phyloP scores from a whole-genome alignment of 1,140 invertebrate species.

The Radopholus similis region DNA sequence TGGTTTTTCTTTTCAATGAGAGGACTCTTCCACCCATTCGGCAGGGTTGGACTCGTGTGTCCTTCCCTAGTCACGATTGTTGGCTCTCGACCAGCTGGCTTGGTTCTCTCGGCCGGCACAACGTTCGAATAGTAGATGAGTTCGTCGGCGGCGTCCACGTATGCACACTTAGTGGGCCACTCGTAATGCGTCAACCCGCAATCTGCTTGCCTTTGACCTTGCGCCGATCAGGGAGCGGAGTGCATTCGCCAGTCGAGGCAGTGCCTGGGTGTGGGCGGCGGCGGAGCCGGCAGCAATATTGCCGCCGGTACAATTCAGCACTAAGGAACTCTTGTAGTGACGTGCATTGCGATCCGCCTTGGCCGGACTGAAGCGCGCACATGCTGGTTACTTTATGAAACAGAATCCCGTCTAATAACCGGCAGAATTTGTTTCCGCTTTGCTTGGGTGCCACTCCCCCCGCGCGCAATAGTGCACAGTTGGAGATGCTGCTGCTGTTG shows the following conservation, averaged over 20 bases:
- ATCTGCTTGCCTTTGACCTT: neutral
- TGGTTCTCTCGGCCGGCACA: neutral
- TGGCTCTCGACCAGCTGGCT: neutral
- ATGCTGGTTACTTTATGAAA: too few relatives aligned
- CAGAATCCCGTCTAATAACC: too few relatives aligned
- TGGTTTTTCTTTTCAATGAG: neutral
- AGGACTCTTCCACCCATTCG: neutral
- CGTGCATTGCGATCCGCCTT: neutral
- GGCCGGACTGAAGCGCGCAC: neutral
- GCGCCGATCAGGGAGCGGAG: neutral
- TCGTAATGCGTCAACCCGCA: neutral
- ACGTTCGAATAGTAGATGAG: slow-evolving; percentile 9
- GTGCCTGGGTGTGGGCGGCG: neutral
- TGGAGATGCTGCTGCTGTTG: too few relatives aligned
- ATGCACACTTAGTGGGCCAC: neutral
- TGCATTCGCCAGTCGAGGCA: slow-evolving; percentile 8
- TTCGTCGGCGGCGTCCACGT: slow-evolving; percentile 7
- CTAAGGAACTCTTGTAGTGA: slow-evolving; percentile 15
- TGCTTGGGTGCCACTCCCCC: too few relatives aligned
- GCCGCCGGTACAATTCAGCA: neutral
- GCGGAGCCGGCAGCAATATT: neutral
- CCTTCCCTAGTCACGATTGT: neutral
- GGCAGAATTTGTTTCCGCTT: too few relatives aligned
- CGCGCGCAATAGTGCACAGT: too few relatives aligned
- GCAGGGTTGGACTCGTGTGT: neutral